Percentiles rank a stretch among this genome's conserved stretches.
Conservation (phyloP, 1,140 invertebrate species). For the Diabrotica virgifera region DNA sequence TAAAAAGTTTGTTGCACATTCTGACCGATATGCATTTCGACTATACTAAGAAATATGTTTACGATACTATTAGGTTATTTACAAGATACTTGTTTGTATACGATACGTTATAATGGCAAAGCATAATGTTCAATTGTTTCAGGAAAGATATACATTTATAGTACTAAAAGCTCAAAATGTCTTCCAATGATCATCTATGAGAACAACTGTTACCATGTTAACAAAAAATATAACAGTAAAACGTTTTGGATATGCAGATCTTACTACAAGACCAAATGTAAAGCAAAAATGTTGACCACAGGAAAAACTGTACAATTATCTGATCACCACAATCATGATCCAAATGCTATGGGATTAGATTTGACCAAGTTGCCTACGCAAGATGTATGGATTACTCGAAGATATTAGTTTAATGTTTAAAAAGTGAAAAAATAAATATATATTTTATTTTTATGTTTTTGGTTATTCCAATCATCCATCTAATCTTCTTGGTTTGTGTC, state of each 20-base stretch:
- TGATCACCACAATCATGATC: conserved; percentile 28
- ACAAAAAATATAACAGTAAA: conserved; percentile 16
- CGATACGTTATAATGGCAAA: too few relatives aligned
- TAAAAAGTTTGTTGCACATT: too few relatives aligned
- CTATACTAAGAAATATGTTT: too few relatives aligned
- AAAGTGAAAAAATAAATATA: not conserved
- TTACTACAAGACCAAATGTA: conserved; percentile 32
- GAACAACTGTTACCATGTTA: conserved; percentile 7
- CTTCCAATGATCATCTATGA: conserved; percentile 10
- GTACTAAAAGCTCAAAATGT: not conserved
- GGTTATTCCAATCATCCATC: not conserved
- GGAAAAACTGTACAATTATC: conserved; percentile 16
- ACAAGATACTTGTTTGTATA: too few relatives aligned
- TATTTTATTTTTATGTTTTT: not conserved
- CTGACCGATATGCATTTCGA: too few relatives aligned
- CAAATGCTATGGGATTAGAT: conserved; percentile 8
- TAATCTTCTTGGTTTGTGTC: too few relatives aligned
- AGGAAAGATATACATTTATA: conserved; percentile 12
- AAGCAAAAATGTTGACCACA: conserved; percentile 27
- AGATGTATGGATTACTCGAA: conserved; percentile 5
- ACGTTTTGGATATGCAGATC: conserved; percentile 29
- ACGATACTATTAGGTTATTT: too few relatives aligned
- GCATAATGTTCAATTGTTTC: not conserved
- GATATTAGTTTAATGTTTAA: not conserved
- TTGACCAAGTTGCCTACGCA: conserved; percentile 6